Evolutionary conservation across 2,888 invertebrate species (phyloP).

Genomic region (Melanophora roralis): DNA sequence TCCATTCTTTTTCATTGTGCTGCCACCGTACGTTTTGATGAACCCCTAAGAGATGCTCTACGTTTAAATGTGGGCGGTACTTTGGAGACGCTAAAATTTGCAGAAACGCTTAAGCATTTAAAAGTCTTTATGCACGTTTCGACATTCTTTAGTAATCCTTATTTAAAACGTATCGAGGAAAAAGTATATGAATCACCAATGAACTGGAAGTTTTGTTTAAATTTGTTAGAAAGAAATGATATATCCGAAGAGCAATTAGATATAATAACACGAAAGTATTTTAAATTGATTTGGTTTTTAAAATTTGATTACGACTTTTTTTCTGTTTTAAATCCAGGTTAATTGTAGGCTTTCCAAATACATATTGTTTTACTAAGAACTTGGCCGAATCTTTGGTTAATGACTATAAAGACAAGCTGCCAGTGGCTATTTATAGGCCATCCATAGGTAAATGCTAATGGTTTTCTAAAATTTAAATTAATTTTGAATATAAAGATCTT

Average conservation of each 20-base stretch:
- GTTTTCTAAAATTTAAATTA: not conserved
- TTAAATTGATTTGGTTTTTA: no score
- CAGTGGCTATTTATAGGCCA: constrained; percentile 88
- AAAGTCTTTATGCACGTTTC: constrained; percentile 88
- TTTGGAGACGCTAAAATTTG: constrained; percentile 80
- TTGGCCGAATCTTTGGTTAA: constrained; percentile 88
- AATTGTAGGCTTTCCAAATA: constrained; percentile 83
- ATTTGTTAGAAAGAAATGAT: constrained; percentile 65
- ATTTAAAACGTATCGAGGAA: constrained; percentile 85
- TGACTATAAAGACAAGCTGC: constrained; percentile 82
- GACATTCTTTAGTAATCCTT: constrained; percentile 91
- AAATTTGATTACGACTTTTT: not conserved
- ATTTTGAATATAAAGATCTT: not conserved
- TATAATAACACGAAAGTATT: constrained; percentile 69
- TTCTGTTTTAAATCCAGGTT: constrained; percentile 59
- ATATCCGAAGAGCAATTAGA: constrained; percentile 62
- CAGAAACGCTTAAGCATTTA: constrained; percentile 78
- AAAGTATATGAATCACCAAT: constrained; percentile 70
- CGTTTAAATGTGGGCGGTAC: constrained; percentile 82
- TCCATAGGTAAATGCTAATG: constrained; percentile 85
- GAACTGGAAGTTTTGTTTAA: constrained; percentile 70
- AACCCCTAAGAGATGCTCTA: constrained; percentile 82
- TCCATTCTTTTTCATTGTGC: constrained; percentile 87
- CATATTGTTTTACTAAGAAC: constrained; percentile 93
- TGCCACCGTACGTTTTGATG: constrained; percentile 90